Conservation (phyloP, 2,113 vertebrate species). For the Lycocorax pyrrhopterus region DNA sequence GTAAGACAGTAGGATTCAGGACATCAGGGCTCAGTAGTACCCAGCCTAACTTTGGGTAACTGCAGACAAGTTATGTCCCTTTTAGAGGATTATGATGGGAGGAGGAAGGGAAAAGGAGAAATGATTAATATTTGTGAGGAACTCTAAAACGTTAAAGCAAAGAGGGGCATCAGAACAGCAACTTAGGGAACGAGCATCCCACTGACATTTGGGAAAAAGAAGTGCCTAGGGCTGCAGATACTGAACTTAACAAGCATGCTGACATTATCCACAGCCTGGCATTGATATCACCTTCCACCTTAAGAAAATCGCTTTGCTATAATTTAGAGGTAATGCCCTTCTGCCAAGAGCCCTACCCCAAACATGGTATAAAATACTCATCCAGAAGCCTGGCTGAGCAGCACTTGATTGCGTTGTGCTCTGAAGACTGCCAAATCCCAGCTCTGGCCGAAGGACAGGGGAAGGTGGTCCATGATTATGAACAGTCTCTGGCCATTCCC, state of each 20-base stretch:
- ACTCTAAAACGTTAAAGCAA: not conserved
- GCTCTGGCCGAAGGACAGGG: not conserved
- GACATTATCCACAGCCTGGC: not conserved
- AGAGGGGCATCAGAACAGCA: not conserved
- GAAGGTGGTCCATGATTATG: rapidly evolving
- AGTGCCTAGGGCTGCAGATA: not conserved
- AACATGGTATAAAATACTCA: not conserved
- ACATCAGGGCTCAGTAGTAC: not conserved
- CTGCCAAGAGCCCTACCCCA: not conserved
- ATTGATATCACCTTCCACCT: not conserved
- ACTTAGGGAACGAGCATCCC: not conserved
- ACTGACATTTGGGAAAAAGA: not conserved
- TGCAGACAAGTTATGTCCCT: not conserved
- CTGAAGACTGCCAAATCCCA: not conserved
- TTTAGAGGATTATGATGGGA: not conserved
- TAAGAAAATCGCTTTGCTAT: not conserved
- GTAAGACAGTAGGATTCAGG: not conserved
- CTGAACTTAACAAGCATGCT: not conserved
- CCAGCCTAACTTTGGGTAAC: not conserved
- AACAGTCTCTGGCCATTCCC: not conserved
- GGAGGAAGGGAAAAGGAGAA: not conserved
- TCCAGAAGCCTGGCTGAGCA: not conserved
- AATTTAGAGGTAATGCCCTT: not conserved
- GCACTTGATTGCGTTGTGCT: not conserved
- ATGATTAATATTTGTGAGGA: not conserved